Evolutionary conservation across 1,140 invertebrate species (phyloP).

Genomic region (Acromyrmex heyeri): DNA sequence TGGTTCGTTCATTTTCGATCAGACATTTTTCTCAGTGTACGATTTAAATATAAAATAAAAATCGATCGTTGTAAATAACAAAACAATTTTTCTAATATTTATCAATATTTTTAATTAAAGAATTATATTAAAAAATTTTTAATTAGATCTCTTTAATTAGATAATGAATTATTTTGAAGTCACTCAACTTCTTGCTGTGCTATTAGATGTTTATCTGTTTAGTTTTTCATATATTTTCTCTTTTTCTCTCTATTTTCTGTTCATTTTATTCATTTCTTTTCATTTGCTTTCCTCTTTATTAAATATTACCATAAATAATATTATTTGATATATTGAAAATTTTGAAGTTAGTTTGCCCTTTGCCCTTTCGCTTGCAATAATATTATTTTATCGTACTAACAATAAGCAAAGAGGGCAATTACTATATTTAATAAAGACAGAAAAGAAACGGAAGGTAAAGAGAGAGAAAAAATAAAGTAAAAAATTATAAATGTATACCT

Average conservation of each 20-base stretch:
- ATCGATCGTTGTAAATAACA: neutral
- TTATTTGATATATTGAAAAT: no score
- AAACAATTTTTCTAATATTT: neutral
- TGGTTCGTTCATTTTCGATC: no score
- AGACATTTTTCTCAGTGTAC: no score
- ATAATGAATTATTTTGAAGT: neutral
- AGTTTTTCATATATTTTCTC: neutral
- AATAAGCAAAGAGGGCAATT: no score
- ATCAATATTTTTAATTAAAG: conserved; percentile 1
- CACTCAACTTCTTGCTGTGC: neutral
- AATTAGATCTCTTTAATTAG: no score
- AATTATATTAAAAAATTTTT: neutral
- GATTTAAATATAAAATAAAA: neutral
- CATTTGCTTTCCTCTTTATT: neutral
- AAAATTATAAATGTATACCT: neutral
- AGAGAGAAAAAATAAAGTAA: neutral
- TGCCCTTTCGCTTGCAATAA: no score
- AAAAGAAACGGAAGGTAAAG: neutral
- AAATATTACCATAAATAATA: no score
- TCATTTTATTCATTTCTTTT: neutral
- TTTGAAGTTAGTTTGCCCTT: no score
- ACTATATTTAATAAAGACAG: conserved; percentile 7
- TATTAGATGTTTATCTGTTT: neutral
- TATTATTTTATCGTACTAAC: no score
- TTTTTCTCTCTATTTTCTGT: neutral